Evolutionary conservation across 2,888 invertebrate species (phyloP).

Genomic region (Philhelius pedissequus): DNA sequence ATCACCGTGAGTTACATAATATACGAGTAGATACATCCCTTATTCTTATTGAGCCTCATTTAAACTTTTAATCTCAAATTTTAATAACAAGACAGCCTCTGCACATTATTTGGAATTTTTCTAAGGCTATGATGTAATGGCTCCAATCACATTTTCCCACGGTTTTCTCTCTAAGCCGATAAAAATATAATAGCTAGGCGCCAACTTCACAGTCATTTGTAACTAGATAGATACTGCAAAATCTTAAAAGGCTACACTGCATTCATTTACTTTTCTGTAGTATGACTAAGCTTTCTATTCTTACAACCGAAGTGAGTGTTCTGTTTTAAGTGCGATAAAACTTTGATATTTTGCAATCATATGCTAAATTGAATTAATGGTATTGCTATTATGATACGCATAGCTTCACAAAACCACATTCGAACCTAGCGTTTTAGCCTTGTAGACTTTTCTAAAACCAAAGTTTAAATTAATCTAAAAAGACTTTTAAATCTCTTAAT

Average conservation of each 20-base stretch:
- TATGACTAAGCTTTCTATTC: neutral
- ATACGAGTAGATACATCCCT: too few relatives aligned
- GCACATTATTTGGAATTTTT: neutral
- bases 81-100: neutral
- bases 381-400: too few relatives aligned
- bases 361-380: too few relatives aligned
- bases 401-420: too few relatives aligned
- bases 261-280: neutral
- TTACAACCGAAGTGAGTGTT: neutral
- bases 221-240: neutral
- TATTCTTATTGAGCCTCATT: too few relatives aligned
- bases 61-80: neutral
- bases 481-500: too few relatives aligned
- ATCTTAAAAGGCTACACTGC: neutral
- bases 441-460: too few relatives aligned
- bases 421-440: too few relatives aligned
- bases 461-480: too few relatives aligned
- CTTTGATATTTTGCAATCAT: too few relatives aligned
- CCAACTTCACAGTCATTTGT: neutral
- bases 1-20: too few relatives aligned
- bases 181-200: neutral
- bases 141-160: neutral
- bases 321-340: neutral
- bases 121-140: neutral
- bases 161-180: neutral